Evolutionary conservation across 2,888 invertebrate species (phyloP).

Genomic region (Tenthredo distinguenda): DNA sequence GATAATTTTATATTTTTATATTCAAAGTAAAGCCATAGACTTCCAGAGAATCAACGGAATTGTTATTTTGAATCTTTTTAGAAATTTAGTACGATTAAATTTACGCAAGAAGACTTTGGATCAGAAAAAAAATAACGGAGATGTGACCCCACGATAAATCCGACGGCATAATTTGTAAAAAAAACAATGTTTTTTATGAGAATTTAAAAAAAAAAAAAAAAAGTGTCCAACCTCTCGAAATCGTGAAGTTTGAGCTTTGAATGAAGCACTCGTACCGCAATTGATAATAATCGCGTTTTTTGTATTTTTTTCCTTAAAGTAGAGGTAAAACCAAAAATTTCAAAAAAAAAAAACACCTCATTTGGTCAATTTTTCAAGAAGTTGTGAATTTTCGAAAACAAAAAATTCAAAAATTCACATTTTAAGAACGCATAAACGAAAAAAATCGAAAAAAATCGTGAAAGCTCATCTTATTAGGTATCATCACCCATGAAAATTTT

Average conservation of each 20-base stretch:
- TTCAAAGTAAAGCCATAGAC: not conserved
- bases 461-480: not conserved
- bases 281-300: conserved; percentile 8
- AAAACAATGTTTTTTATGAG: conserved; percentile 3
- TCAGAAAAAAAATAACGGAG: not conserved
- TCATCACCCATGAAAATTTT: not conserved
- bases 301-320: not conserved
- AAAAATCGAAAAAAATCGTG: not conserved
- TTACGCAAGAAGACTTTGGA: not conserved
- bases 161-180: not conserved
- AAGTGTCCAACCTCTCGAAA: conserved; percentile 6
- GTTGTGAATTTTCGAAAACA: not conserved
- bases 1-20: not conserved
- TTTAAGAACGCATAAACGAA: not conserved
- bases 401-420: not conserved
- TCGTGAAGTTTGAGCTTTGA: conserved; percentile 7
- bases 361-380: not conserved
- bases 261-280: not conserved
- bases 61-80: not conserved
- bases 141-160: conserved; percentile 10
- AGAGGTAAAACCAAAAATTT: not conserved
- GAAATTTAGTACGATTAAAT: conserved; percentile 10
- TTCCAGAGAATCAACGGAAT: not conserved
- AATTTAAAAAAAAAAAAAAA: conserved; percentile 11
- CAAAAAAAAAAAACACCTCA: not conserved